Base-by-base conservation (phyloP, 1,140 invertebrate species). In the Tetramorium alpestre region DNA sequence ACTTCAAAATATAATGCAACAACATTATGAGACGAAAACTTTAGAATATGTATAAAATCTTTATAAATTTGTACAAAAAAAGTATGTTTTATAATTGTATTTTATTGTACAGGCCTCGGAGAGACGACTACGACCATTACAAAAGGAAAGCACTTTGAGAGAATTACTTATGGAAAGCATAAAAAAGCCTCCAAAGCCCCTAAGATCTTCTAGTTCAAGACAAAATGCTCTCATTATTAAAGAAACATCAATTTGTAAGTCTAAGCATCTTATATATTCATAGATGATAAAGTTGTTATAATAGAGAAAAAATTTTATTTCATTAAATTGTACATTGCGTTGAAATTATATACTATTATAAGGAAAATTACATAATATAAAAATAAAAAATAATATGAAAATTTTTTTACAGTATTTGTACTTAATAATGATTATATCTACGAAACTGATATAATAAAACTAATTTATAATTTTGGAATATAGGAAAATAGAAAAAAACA, bases 111-210 rank as follows among this genome's bases (percentile, higher is more conserved):
- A 98, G 98, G 98, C 97, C n/a, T 98, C 98, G 8, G 98, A 99
- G 84, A 96, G 99, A 72, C 97, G 98, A 94, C 93, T 99, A 90
- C 97, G 98, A 13, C 96, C 97, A 8, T 96, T 97, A 16, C 96
- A 96, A 51, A 96, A 96, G 64, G 96, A 97, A 78, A 96, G 97
- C 11, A 98, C 98, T 16, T 97, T 98, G 0, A 96, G 98, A 84
- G 98, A 99, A 95, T 96, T 97, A 89, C 96, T 99, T 0, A 97
- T 99, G 96, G 97, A 98, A 82, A 98, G 98, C 78, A 99, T 99
- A 88, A 97, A 98, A 89, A 96, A 97, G 88, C 97, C 98, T 62
- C 96, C 96, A 62, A 94, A 96, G 84, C 96, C 96, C 82, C 95
- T 98, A 25, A 96, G 96, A 91, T 97, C 97, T 10, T 96, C 96